Base-by-base conservation (phyloP, 2,888 invertebrate genomes). In the Lycia hirtaria region DNA sequence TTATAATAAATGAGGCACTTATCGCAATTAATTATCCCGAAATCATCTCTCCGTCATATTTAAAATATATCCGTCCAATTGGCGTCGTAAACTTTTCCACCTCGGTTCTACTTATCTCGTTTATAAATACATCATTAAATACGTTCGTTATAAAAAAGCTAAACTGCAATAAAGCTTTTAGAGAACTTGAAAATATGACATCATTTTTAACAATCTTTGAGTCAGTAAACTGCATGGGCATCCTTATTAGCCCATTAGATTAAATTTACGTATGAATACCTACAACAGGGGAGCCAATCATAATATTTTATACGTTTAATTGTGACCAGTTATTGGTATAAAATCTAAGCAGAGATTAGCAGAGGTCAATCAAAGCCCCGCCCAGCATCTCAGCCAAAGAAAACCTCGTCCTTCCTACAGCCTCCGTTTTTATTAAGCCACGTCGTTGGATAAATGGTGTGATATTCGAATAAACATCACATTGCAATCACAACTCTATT, bases 221-320 rank as follows among this genome's bases (percentile, higher is more conserved):
- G 62, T 57, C 65, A 62, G 68, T 75, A 71, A 73, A 70, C 67
- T 49, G 61, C 63, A 47, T 67, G 66, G 57, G 66, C 69, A 69
- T 75, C 72, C 69, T 72, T 71, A 73, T 69, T 64, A 72, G 64
- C 53, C 58, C 51, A 59, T 62, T 61, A 64, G 56, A 50, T 50
- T 28, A 58, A 62, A 69, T 74, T 74, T 72, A 73, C 62, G 68
- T 62, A 50, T 48, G 44, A 37, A 60, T 43, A 59, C 60, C 45
- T 60, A 62, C 68, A 64, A 72, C 68, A 71, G 69, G 67, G 65
- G 72, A 68, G 61, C 73, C 78, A 78, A 83, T 86, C 79, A 73
- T 73, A 71, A 75, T 80, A 76, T 83, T 82, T 83, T 83, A 85
- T 83, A 75, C 70, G 73, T 73, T 78, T 81, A 75, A 74, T 80